phyloP scores from a whole-genome alignment of 2,113 vertebrate species.

The Phalacrocorax brasilianus region DNA sequence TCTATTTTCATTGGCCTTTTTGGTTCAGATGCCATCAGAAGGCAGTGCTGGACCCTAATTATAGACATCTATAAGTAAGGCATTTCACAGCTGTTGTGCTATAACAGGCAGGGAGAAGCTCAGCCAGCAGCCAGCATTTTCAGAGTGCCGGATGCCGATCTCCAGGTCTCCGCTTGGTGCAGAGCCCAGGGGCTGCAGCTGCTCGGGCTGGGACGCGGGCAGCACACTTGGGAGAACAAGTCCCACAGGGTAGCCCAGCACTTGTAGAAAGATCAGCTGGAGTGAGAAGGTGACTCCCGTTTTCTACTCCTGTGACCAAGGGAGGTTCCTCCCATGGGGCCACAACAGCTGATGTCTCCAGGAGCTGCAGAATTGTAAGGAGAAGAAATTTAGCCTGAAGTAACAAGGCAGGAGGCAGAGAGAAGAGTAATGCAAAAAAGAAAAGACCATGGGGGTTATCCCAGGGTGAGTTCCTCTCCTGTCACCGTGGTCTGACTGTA shows the following conservation, averaged over 20 bases:
- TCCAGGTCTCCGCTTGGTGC: accelerated
- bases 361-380: not conserved
- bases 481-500: not conserved
- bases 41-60: not conserved
- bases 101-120: not conserved
- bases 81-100: slow-evolving; percentile 47
- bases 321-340: not conserved
- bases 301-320: not conserved
- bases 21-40: not conserved
- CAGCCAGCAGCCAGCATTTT: not conserved
- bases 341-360: not conserved
- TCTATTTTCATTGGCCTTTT: not conserved
- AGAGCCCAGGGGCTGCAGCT: not conserved
- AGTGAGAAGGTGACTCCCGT: not conserved
- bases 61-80: slow-evolving; percentile 16
- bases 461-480: not conserved
- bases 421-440: not conserved
- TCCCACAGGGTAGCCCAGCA: not conserved
- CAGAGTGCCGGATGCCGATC: accelerated
- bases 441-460: not conserved
- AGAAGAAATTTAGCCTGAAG: not conserved
- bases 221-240: not conserved
- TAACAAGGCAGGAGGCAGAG: not conserved
- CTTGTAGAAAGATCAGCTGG: not conserved
- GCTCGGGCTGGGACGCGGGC: not conserved